phyloP scores from a whole-genome alignment of 1,140 invertebrate species.

The Drosophila murphyi region DNA sequence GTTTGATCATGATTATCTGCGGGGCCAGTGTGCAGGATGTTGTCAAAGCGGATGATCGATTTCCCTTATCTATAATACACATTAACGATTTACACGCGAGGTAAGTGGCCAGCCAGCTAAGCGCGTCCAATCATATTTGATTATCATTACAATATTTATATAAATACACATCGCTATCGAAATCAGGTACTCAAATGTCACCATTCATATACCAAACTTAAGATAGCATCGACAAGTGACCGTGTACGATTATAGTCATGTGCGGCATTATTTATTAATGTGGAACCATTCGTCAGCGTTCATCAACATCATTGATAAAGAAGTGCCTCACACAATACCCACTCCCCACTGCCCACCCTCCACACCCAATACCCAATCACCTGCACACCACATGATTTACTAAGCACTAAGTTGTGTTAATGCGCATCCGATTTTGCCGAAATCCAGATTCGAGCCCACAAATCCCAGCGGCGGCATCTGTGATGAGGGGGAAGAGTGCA shows the following conservation, averaged over 20 bases:
- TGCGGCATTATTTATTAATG: neutral
- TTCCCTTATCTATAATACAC: constrained; percentile 90
- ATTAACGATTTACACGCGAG: constrained; percentile 93
- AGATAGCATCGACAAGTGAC: constrained; percentile 7
- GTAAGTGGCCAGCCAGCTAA: constrained; percentile 87
- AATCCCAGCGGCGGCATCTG: constrained; percentile 87
- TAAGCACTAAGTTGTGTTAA: too few relatives aligned
- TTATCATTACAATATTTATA: neutral
- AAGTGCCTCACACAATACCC: too few relatives aligned
- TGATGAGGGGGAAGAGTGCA: constrained; percentile 85
- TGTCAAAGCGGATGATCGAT: constrained; percentile 78
- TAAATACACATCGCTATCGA: neutral
- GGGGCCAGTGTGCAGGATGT: constrained; percentile 1
- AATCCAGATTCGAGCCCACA: constrained; percentile 89
- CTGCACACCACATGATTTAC: too few relatives aligned
- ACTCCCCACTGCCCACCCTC: neutral
- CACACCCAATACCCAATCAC: neutral
- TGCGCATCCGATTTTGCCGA: neutral
- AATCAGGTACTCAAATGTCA: constrained; percentile 11
- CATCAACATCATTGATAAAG: constrained; percentile 5
- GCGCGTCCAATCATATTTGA: neutral
- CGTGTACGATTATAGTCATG: constrained; percentile 27
- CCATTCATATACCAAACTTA: neutral
- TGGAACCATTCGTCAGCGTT: neutral
- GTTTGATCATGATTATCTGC: neutral